These are phyloP conservation scores for Leptopilina syphax DNA, from an alignment of 2,888 invertebrate species.

Conservation along the genomic window DNA sequence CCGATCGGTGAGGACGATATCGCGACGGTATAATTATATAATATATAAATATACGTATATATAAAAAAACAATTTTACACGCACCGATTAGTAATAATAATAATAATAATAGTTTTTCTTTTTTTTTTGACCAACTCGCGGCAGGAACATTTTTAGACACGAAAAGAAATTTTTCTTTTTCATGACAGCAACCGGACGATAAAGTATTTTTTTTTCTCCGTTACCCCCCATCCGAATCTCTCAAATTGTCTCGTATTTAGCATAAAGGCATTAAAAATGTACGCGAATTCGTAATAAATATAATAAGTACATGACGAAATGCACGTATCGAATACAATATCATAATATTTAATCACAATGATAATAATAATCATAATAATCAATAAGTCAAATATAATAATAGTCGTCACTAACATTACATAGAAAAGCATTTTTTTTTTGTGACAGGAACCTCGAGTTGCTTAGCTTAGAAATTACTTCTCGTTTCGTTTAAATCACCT, in stretches of 20 bases:
- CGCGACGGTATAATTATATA: constrained; percentile 4
- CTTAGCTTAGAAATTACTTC: constrained; percentile 73
- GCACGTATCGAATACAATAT: constrained; percentile 67
- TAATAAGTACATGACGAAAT: constrained; percentile 63
- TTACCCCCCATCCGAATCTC: background rate
- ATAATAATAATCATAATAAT: constrained; percentile 62
- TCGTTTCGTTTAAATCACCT: constrained; percentile 55
- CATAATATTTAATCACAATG: constrained; percentile 66
- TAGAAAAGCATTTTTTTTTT: constrained; percentile 71
- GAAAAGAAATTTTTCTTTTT: constrained; percentile 9
- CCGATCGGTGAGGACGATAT: constrained; percentile 27
- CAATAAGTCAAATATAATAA: constrained; percentile 69
- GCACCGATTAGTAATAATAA: constrained; percentile 1
- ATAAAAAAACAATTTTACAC: constrained; percentile 14
- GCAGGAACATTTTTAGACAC: constrained; percentile 27
- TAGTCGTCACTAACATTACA: constrained; percentile 71
- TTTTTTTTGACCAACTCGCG: constrained; percentile 20
- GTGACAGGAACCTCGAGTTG: constrained; percentile 75
- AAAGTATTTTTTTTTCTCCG: background rate
- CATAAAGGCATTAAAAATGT: constrained; percentile 52
- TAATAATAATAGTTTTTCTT: too few species aligned
- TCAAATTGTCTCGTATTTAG: constrained; percentile 45
- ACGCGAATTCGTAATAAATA: constrained; percentile 53
- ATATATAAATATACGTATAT: background rate
- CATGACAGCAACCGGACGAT: constrained; percentile 26